Base-by-base conservation (phyloP, 2,797 vertebrate species). In the Sternarchorhynchus goeldii region DNA sequence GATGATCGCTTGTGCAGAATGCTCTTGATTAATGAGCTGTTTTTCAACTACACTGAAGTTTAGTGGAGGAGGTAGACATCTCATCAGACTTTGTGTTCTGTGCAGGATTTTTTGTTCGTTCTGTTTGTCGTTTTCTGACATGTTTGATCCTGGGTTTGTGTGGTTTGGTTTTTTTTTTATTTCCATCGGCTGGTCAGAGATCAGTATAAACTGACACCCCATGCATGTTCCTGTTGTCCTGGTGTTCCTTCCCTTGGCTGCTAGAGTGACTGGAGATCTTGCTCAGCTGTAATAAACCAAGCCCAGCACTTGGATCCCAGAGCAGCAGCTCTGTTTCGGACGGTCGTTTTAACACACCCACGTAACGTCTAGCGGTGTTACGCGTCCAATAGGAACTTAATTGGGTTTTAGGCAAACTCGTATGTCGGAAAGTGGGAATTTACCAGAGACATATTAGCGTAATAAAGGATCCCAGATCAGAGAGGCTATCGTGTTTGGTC, bases 331-430 rank as follows among this genome's bases (percentile, higher is more conserved):
- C 20, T 16, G 62, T 56, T 17, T 8, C 56, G 76, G 59, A 63
- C 50, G 8, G 20, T 74, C 50, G 56, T 87, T 88, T 85, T 83
- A 86, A 81, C 73, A 81, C 39, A 81, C 86, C 87, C 85, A 58
- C 91, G 86, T 90, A 86, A 25, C 25, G 25, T 25, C 25, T 25
- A 25, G 25, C 1, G 25, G 25, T 25, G 1, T 25, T 93, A 90
- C 88, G 85, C 73, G 74, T 88, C 91, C 91, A 93, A 94, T 94
- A 89, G 89, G 87, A 91, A 91, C 93, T 93, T 94, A 94, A 96
- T 95, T 95, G 89, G 77, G 81, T 92, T 95, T 94, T 90, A 91
- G 90, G 85, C 89, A 78, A 88, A 95, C 87, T 89, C 88, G 90
- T 93, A 89, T 91, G 91, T 91, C 89, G 82, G 92, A 92, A 93